Percentiles rank a stretch among this genome's conserved stretches.
Conservation (phyloP, 1,140 invertebrate species). For the Leptonema lineaticorne region DNA sequence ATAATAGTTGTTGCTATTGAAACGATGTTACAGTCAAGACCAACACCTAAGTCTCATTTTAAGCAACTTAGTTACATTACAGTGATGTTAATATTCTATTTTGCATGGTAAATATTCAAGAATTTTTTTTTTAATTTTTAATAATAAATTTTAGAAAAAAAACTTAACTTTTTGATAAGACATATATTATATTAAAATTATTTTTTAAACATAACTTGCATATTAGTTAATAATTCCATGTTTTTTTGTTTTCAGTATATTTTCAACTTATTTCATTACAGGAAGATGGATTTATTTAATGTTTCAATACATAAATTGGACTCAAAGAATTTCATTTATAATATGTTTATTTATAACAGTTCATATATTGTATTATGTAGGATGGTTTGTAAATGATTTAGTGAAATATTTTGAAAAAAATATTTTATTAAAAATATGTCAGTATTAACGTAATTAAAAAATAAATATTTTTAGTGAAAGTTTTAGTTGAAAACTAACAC, state of each 20-base stretch:
- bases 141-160: not conserved
- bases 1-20: slow-evolving; percentile 52
- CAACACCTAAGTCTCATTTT: slow-evolving; percentile 36
- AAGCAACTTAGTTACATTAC: not conserved
- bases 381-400: slow-evolving; percentile 17
- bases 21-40: slow-evolving; percentile 47
- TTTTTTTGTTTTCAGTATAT: slow-evolving; percentile 47
- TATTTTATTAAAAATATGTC: no score
- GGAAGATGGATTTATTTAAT: slow-evolving; percentile 50
- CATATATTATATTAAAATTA: no score
- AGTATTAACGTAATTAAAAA: no score
- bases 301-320: slow-evolving; percentile 51
- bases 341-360: not conserved
- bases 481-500: no score
- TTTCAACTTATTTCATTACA: slow-evolving; percentile 48
- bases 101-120: slow-evolving; percentile 19
- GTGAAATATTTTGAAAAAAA: no score
- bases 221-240: not conserved
- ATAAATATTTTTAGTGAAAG: no score
- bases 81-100: slow-evolving; percentile 3
- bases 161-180: no score
- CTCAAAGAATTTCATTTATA: slow-evolving; percentile 50
- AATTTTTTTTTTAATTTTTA: not conserved
- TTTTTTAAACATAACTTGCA: no score
- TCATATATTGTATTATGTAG: slow-evolving; percentile 25